Percentiles rank a stretch among this genome's conserved stretches.
These are phyloP conservation scores for Diplazon laetatorius DNA, from an alignment of 2,888 invertebrate genomes.

Conservation along the genomic window DNA sequence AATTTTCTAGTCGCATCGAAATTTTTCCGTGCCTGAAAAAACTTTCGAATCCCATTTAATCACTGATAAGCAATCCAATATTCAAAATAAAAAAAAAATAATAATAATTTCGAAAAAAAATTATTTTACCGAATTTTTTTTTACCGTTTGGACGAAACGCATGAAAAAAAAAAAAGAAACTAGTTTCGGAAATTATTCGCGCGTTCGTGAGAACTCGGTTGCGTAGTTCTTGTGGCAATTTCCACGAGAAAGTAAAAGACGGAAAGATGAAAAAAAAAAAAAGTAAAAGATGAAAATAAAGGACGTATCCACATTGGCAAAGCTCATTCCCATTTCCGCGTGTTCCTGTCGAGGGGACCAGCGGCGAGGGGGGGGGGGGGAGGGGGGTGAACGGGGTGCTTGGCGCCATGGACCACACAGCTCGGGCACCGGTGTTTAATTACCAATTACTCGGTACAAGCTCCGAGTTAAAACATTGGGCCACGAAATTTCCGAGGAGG, in stretches of 20 bases:
- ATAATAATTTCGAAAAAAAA: no score
- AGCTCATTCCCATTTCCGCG: constrained; percentile 25
- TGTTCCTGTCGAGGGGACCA: no score
- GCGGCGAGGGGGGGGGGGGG: no score
- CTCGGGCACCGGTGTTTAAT: constrained; percentile 59
- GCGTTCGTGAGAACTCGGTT: neutral
- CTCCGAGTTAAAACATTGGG: constrained; percentile 33
- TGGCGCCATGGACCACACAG: constrained; percentile 21
- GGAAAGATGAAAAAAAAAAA: constrained; percentile 1
- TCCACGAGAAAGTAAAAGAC: neutral
- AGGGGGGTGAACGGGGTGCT: constrained; percentile 30
- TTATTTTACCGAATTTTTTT: no score
- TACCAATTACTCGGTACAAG: constrained; percentile 66
- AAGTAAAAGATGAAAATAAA: constrained; percentile 16
- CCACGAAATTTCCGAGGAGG: constrained; percentile 20
- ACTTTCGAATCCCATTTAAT: no score
- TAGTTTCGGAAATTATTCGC: no score
- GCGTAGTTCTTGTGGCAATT: neutral
- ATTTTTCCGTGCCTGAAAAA: no score
- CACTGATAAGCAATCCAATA: no score
- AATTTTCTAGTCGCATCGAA: no score
- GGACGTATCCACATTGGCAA: constrained; percentile 15
- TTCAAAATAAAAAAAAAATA: no score
- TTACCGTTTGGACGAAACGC: neutral
- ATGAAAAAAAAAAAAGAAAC: no score